Evolutionary conservation across 2,888 invertebrate genomes (phyloP), one percentile per base, ranked within the genome.

Genomic region (Trichogramma dendrolimi): DNA sequence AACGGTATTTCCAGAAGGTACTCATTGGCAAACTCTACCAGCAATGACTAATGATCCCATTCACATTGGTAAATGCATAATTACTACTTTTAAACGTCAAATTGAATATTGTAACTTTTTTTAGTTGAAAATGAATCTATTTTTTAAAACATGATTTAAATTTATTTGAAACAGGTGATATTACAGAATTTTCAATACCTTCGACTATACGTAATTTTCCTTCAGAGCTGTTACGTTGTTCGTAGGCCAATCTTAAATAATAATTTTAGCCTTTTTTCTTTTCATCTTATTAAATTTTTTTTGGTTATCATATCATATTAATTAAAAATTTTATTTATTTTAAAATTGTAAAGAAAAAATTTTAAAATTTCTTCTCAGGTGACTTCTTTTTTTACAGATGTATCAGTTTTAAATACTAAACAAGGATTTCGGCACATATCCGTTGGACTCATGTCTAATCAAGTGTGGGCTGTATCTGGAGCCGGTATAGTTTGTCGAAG

Each of bases 401-500:
- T 73, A 61, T 74, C 76, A 5, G 76, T 79, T 5, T 27, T 68
- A 40, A 76, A 75, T 49, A 74, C 79, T 6, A 79, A 78, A 61
- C 79, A 78, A 72, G 85, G 86, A 27, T 90, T 90, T 73, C 88
- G 88, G 70, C 86, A 89, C 60, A 82, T 92, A 2, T 89, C 90
- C 6, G 87, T 88, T 44, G 86, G 87, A 52, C 74, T 74, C 8
- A 82, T 84, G 55, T 76, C 73, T 48, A 80, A 81, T 11, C 89
- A 89, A 75, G 88, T 92, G 50, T 92, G 92, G 92, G 91, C 89
- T 0, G 83, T 89, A 52, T 86, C 89, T 8, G 81, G 85, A 54
- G 87, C 87, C 67, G 90, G 91, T 10, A 82, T 84, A 38, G 80
- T 91, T 54, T 85, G 87, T 66, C 84, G 88, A 63, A 83, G 94